Evolutionary conservation across 1,140 invertebrate species (phyloP).

Genomic region (Drosophila neocordata): DNA sequence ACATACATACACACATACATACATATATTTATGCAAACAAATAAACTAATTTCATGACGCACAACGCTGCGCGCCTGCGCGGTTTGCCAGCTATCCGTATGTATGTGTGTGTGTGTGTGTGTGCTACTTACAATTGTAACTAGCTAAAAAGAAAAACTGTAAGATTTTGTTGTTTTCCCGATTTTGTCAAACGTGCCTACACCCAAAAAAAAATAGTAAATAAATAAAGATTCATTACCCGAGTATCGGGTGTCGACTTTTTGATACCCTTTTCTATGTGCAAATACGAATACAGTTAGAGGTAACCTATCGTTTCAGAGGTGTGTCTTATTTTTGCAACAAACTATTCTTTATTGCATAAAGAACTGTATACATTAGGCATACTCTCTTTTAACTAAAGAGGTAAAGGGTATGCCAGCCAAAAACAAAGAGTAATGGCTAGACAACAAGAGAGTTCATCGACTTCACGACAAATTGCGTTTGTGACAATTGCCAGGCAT

Average conservation of each 20-base stretch:
- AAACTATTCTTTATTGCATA: background rate
- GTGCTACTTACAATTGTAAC: conserved; percentile 81
- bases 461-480: conserved; percentile 64
- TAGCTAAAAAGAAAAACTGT: conserved; percentile 62
- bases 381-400: background rate
- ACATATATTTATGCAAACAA: conserved; percentile 75
- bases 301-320: background rate
- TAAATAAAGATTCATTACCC: background rate
- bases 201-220: conserved; percentile 61
- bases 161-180: conserved; percentile 56
- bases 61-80: conserved; percentile 74
- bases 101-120: conserved; percentile 26
- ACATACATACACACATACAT: conserved; percentile 30
- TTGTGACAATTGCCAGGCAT: conserved; percentile 67
- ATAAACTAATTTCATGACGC: conserved; percentile 81
- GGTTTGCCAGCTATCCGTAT: conserved; percentile 50
- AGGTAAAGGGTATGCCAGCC: background rate
- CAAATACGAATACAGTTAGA: too few species aligned
- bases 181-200: conserved; percentile 71
- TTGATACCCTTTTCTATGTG: background rate
- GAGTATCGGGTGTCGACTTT: background rate
- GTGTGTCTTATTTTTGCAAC: background rate
- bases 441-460: conserved; percentile 55
- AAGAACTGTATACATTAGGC: too few species aligned
- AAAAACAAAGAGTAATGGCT: conserved; percentile 1